phyloP scores from a whole-genome alignment of 64 coral and sea anemone genomes.

The Exaiptasia diaphana region DNA sequence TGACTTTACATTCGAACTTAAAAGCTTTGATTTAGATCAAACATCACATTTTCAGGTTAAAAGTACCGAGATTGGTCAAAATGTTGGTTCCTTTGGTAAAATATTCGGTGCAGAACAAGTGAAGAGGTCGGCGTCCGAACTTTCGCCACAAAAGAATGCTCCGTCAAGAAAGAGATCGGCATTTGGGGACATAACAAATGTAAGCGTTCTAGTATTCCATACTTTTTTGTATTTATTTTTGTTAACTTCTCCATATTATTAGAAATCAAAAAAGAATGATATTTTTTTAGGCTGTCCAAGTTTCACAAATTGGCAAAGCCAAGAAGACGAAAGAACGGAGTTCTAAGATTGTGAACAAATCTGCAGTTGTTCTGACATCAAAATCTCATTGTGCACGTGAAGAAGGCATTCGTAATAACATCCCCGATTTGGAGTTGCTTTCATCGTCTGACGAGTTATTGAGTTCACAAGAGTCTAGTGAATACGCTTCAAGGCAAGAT shows the following conservation, averaged over 20 bases:
- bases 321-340: not conserved
- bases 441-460: conserved; percentile 59
- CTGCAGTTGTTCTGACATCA: too few species aligned
- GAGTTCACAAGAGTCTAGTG: conserved; percentile 55
- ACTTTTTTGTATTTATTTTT: too few species aligned
- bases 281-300: conserved; percentile 29
- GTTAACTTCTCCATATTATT: too few species aligned
- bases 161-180: conserved; percentile 93
- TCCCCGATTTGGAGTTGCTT: conserved; percentile 14
- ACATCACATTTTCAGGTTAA: not conserved
- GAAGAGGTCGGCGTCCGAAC: conserved; percentile 65
- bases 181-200: conserved; percentile 95
- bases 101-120: conserved; percentile 59
- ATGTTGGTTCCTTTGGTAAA: conserved; percentile 16
- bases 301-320: not conserved
- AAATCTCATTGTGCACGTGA: too few species aligned
- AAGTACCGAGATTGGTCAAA: conserved; percentile 38
- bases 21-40: too few species aligned
- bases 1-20: too few species aligned
- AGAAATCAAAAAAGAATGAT: too few species aligned
- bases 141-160: conserved; percentile 60
- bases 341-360: not conserved
- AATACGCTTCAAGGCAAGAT: conserved; percentile 43
- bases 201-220: conserved; percentile 11
- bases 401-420: not conserved